phyloP scores from a whole-genome alignment of 2,888 invertebrate genomes.

The Uropetala carovei region DNA sequence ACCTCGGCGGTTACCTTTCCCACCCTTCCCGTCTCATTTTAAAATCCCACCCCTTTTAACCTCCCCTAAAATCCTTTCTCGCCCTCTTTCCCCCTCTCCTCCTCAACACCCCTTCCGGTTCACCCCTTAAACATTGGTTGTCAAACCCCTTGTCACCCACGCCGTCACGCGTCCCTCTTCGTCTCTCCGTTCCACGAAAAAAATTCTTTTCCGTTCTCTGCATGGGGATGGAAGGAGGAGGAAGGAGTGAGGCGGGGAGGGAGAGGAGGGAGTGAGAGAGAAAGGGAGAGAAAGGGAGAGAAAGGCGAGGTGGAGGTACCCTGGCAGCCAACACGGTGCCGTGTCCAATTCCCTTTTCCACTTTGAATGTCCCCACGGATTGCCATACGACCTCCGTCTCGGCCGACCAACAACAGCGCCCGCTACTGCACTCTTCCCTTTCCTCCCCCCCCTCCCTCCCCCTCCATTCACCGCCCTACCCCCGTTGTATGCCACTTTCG shows the following conservation, averaged over 20 bases:
- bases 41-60: background rate
- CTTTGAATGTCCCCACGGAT: background rate
- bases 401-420: too few relatives aligned
- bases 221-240: background rate
- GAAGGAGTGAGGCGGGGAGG: background rate
- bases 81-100: background rate
- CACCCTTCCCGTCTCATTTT: background rate
- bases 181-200: conserved; percentile 23
- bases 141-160: conserved; percentile 52
- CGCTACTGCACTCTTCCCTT: too few relatives aligned
- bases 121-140: conserved; percentile 6
- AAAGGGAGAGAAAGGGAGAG: background rate
- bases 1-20: background rate
- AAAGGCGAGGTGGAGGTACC: background rate
- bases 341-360: conserved; percentile 12
- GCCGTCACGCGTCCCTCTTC: conserved; percentile 40
- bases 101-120: conserved; percentile 21
- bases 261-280: background rate
- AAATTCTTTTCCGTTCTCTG: conserved; percentile 11
- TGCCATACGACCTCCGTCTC: too few relatives aligned
- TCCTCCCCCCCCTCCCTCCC: too few relatives aligned
- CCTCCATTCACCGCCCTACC: background rate
- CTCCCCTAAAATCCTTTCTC: background rate
- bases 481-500: background rate
- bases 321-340: background rate